Evolutionary conservation across 1,140 invertebrate species (phyloP), one percentile per base, ranked within the genome.

Genomic region (Teleopsis dalmanni): DNA sequence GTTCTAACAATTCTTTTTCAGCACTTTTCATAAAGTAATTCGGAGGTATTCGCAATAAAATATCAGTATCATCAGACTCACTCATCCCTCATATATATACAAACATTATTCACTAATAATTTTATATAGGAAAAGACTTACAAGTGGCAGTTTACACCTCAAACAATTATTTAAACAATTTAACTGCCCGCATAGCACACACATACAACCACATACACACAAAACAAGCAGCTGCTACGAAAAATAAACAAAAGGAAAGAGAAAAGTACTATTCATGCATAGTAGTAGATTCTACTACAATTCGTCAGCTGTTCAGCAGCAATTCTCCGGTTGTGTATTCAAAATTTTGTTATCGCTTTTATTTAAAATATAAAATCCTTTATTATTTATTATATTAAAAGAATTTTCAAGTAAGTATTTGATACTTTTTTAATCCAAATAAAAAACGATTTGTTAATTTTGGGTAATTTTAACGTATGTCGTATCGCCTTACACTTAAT

Each of bases 61-160:
- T 77, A 71, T 89, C 85, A 4, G 86, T 89, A 69, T 88, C 85
- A 76, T 87, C 85, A 48, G 84, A 82, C 63, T 87, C 85, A 78
- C 84, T 87, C 85, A 88, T 88, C 62, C 77, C 76, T 73, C 21
- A 29, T 41, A 41, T 51, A 22, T 48, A 11, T 40, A 4, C 21
- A 11, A n/a, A 40, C 6, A 3, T 22, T 18, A 38, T 40, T 31
- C 9, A 23, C 18, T 22, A 8, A 40, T 21, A n/a, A n/a, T 40
- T 5, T 22, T 3, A 4, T 31, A 29, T 10, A 29, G 22, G 8
- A 18, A 7, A 21, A 21, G 4, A n/a, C n/a, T n/a, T n/a, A n/a
- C n/a, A 13, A 40, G 6, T 40, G 14, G 22, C 23, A 21, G n/a
- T 23, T 41, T 23, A n/a, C 6, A 22, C 16, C 3, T 19, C n/a